A percentile compares a stretch with the other conserved stretches of the same genome.
phyloP scores from a whole-genome alignment of 2,113 vertebrate genomes.

The Notiomystis cincta region DNA sequence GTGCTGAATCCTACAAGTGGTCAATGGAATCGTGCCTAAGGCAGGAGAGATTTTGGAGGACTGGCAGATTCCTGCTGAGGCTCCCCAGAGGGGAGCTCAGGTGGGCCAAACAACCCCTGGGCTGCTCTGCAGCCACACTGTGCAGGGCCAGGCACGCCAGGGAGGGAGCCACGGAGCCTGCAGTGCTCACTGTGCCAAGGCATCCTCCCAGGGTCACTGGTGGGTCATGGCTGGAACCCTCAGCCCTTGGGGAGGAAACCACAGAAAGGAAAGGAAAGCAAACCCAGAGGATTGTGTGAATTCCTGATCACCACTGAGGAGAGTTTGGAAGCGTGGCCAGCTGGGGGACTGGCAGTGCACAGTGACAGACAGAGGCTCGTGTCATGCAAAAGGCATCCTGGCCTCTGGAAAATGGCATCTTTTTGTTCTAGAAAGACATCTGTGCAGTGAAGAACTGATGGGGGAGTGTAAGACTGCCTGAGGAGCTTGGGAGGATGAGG shows the following conservation, averaged over 20 bases:
- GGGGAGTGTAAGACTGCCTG: not conserved
- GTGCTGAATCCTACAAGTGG: not conserved
- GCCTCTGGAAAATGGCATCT: not conserved
- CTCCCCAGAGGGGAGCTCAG: not conserved
- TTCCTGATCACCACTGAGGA: not conserved
- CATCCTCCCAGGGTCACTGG: rapidly evolving
- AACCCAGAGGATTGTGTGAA: not conserved
- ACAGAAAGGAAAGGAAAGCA: not conserved
- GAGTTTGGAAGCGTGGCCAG: rapidly evolving
- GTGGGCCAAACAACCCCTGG: not conserved
- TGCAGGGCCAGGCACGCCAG: not conserved
- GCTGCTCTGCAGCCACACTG: not conserved
- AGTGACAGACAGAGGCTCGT: not conserved
- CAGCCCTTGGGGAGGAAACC: not conserved
- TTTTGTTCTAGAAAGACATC: not conserved
- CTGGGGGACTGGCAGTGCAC: not conserved
- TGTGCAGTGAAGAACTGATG: not conserved
- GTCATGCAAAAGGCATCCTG: not conserved
- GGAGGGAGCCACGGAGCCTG: not conserved
- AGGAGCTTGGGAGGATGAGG: not conserved
- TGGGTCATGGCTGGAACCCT: not conserved
- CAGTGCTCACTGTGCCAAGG: not conserved
- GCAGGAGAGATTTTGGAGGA: not conserved
- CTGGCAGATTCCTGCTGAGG: not conserved
- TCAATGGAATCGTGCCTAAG: not conserved